A percentile compares a stretch with the other conserved stretches of the same genome.
phyloP scores from a whole-genome alignment of 2,113 vertebrate genomes.

The Eulacestoma nigropectus region DNA sequence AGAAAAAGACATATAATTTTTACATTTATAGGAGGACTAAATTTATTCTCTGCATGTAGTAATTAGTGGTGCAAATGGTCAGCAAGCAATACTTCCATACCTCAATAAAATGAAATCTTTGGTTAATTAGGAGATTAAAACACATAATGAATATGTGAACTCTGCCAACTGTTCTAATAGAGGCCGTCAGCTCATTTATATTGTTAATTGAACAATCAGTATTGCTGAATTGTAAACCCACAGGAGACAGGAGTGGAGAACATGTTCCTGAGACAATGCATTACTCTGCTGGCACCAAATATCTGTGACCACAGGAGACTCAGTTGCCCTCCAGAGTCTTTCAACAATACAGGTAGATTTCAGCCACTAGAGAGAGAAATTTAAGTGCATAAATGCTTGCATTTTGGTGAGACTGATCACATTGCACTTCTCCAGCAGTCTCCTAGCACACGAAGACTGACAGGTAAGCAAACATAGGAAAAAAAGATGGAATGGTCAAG shows the following conservation, averaged over 20 bases:
- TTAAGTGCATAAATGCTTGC: background rate
- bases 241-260: background rate
- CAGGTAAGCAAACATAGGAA: background rate
- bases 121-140: conserved; percentile 12
- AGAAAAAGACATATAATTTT: background rate
- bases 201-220: conserved; percentile 25
- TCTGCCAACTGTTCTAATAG: background rate
- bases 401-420: background rate
- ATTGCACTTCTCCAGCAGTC: background rate
- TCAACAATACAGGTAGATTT: background rate
- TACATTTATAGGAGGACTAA: background rate
- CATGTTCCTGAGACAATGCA: background rate
- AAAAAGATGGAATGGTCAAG: background rate
- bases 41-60: background rate
- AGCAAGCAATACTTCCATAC: background rate
- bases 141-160: background rate
- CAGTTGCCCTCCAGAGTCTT: background rate
- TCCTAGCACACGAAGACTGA: background rate
- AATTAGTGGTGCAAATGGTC: background rate
- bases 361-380: background rate
- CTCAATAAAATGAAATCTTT: background rate
- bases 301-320: background rate
- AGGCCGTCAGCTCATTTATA: background rate
- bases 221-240: background rate
- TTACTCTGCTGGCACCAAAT: background rate